Conservation (phyloP, 2,888 invertebrate species). For the Plusia festucae region DNA sequence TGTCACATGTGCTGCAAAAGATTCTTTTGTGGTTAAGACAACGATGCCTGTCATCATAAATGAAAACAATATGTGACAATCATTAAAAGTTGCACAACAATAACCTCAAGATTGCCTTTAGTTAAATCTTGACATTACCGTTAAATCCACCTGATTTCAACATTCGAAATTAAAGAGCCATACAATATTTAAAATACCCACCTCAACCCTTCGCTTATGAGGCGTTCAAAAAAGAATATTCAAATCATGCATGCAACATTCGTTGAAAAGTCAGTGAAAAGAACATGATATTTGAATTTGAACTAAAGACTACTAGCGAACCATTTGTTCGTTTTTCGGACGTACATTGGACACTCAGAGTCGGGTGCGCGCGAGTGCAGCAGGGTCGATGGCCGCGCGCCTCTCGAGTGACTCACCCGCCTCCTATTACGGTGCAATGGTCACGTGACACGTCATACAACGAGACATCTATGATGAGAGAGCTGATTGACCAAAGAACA, state of each 20-base stretch:
- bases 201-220: too few relatives aligned
- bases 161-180: too few relatives aligned
- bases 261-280: background rate
- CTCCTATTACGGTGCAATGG: constrained; percentile 53
- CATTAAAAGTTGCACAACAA: too few relatives aligned
- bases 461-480: constrained; percentile 36
- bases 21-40: too few relatives aligned
- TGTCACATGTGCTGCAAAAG: too few relatives aligned
- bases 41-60: too few relatives aligned
- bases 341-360: constrained; percentile 57
- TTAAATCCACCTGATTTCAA: too few relatives aligned
- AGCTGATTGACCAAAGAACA: constrained; percentile 33
- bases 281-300: background rate
- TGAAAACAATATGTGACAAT: too few relatives aligned
- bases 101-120: too few relatives aligned
- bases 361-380: constrained; percentile 57
- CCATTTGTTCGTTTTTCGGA: constrained; percentile 34
- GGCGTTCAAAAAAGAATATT: background rate
- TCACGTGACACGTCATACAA: constrained; percentile 41
- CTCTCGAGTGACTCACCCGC: constrained; percentile 60
- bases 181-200: too few relatives aligned
- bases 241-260: background rate
- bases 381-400: constrained; percentile 62
- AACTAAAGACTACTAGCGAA: background rate
- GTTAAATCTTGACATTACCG: too few relatives aligned